Evolutionary conservation across 2,797 vertebrate genomes (phyloP).

Genomic region (Microhierax caerulescens): DNA sequence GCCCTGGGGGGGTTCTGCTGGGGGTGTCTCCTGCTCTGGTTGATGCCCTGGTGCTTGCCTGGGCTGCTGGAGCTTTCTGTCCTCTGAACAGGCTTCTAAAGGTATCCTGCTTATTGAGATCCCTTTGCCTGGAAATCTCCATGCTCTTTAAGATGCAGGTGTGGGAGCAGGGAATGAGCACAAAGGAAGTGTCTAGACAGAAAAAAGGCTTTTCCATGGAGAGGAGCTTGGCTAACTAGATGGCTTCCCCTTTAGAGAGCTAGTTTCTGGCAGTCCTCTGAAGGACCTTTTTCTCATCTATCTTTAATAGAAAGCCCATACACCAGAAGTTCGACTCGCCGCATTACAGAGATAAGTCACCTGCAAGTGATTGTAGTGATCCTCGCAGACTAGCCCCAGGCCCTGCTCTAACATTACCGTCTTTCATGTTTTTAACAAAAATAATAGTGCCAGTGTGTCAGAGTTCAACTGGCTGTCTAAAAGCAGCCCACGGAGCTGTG

Average conservation of each 20-base stretch:
- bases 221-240: neutral
- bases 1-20: neutral
- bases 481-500: neutral
- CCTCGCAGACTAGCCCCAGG: neutral
- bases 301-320: neutral
- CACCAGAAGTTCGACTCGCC: fast-evolving
- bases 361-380: neutral
- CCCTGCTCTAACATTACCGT: neutral
- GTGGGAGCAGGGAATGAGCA: neutral
- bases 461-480: neutral
- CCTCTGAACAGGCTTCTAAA: neutral
- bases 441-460: neutral
- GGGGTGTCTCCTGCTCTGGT: neutral
- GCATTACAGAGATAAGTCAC: neutral
- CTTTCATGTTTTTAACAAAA: neutral
- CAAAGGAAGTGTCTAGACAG: neutral
- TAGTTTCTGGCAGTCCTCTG: neutral
- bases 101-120: neutral
- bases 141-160: neutral
- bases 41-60: neutral
- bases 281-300: neutral
- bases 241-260: neutral
- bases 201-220: neutral
- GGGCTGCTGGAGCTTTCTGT: neutral
- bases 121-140: neutral